These are phyloP conservation scores for Tragelaphus buxtoni DNA, from an alignment of 2,113 vertebrate species.

Conservation along the genomic window DNA sequence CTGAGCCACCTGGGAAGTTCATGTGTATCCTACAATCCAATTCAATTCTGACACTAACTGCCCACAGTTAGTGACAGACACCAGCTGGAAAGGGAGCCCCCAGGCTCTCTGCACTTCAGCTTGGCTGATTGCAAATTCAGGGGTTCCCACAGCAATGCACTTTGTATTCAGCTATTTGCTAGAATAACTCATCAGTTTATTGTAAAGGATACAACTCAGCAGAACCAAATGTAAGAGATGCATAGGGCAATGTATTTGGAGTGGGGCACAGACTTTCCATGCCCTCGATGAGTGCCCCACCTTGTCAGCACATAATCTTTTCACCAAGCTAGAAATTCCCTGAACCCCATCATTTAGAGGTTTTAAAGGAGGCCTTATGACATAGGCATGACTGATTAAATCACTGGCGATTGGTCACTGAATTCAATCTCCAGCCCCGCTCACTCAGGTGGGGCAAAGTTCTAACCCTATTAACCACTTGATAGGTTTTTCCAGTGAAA, in stretches of 20 bases:
- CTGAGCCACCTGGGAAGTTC: background rate
- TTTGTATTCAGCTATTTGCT: background rate
- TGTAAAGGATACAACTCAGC: background rate
- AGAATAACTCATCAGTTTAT: background rate
- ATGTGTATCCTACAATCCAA: background rate
- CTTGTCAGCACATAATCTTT: background rate
- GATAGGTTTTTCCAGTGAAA: background rate
- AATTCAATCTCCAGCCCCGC: background rate
- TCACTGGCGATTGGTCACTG: background rate
- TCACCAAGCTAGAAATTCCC: background rate
- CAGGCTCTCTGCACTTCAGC: background rate
- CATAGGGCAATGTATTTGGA: background rate
- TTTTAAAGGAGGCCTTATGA: background rate
- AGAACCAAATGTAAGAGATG: background rate
- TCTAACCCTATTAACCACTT: background rate
- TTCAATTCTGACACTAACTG: background rate
- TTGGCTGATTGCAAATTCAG: background rate
- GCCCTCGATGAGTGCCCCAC: background rate
- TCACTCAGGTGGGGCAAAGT: background rate
- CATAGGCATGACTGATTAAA: background rate
- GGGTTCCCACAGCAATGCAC: background rate
- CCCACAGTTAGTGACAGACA: background rate
- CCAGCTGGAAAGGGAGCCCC: background rate
- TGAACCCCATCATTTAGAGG: background rate
- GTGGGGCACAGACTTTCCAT: no score